Percentiles rank a stretch among this genome's conserved stretches.
phyloP scores from a whole-genome alignment of 2,888 invertebrate genomes.

The Luperina testacea region DNA sequence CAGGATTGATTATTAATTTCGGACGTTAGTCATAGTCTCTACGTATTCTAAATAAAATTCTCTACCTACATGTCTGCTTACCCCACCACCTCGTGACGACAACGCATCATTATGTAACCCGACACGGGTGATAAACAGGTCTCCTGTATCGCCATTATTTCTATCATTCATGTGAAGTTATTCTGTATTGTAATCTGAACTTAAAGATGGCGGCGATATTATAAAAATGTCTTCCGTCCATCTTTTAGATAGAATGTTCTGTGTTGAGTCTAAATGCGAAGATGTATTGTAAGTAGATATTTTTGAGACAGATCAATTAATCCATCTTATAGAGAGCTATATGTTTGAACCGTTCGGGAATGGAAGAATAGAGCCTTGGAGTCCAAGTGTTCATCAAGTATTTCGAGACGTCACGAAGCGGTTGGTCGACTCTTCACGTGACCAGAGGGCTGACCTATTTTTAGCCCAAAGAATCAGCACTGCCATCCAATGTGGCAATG shows the following conservation, averaged over 20 bases:
- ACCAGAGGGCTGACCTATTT: too few species aligned
- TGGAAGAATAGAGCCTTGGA: too few species aligned
- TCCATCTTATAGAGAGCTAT: too few species aligned
- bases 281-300: neutral
- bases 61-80: conserved; percentile 20
- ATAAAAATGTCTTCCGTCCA: conserved; percentile 34
- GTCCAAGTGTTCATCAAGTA: too few species aligned
- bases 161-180: conserved; percentile 69
- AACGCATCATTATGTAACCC: conserved; percentile 39
- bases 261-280: neutral
- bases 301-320: too few species aligned
- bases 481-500: too few species aligned
- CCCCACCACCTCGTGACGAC: conserved; percentile 38
- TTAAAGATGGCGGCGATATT: conserved; percentile 38
- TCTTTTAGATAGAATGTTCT: conserved; percentile 6
- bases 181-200: conserved; percentile 47
- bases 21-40: neutral
- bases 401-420: too few species aligned
- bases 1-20: neutral
- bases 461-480: too few species aligned
- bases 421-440: too few species aligned
- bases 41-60: neutral
- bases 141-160: conserved; percentile 65
- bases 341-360: too few species aligned
- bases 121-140: conserved; percentile 64